Base-by-base conservation (phyloP, 2,888 invertebrate genomes). In the Melieria omissa region DNA sequence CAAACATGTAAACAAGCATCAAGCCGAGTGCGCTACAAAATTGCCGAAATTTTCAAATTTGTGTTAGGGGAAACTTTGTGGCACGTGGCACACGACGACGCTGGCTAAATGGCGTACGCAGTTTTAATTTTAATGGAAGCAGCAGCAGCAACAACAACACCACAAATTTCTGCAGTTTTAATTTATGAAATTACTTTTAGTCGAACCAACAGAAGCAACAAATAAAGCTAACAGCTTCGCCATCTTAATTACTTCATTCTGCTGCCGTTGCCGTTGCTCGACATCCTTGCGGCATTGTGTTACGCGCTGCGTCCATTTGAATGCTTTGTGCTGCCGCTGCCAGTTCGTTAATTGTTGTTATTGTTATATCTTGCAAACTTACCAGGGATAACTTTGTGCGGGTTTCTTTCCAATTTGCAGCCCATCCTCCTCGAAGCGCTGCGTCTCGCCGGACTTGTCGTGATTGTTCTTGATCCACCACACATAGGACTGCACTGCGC, bases 351-450 rank as follows among this genome's bases (percentile, higher is more conserved):
- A 8, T 49, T 49, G 9, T 12, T 49, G 9, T 12, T 12, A 3
- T 12, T 10, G 4, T 8, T 8, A n/a, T 29, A 16, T 14, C 41
- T n/a, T 8, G 10, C 5, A 42, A 42, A 72, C 84, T 85, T 88
- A 92, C 93, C 94, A 93, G 16, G 93, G 93, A 85, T 91, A 91
- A 79, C 90, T 91, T 72, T 90, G 85, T 79, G 91, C 91, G 41
- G 92, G 92, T 74, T 90, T 90, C 79, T 90, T 90, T 72, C 92
- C 93, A 65, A 90, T 83, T 80, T 90, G 90, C 65, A 87, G 77
- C 10, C 86, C 86, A 55, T 85, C 86, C 72, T 87, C 91, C 4
- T 90, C 91, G 67, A 91, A 89, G 44, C 91, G 91, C 62, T 83
- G 82, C 46, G 86, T 86, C 74, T 88, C 88, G 42, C 86, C 86